Evolutionary conservation across 2,113 vertebrate species (phyloP).

Genomic region (Amphilophus citrinellus): DNA sequence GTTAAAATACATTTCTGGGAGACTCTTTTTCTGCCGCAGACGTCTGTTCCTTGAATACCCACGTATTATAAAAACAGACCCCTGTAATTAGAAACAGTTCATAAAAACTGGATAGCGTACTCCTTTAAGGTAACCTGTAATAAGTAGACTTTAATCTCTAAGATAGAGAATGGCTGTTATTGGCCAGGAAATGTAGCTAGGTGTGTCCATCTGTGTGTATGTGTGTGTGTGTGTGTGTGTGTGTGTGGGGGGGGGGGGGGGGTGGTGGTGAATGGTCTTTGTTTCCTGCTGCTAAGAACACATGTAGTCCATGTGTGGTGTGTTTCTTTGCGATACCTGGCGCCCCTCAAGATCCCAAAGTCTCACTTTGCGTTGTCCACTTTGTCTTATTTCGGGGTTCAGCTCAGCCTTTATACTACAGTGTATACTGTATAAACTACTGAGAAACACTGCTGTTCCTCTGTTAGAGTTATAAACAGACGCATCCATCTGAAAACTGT

Average conservation of each 20-base stretch:
- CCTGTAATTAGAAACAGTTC: constrained; percentile 68
- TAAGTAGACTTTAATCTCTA: constrained; percentile 44
- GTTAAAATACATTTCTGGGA: constrained; percentile 67
- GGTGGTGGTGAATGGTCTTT: too few species aligned
- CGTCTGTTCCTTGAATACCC: constrained; percentile 59
- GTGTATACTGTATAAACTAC: not conserved
- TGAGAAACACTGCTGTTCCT: constrained; percentile 8
- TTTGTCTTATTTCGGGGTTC: constrained; percentile 57
- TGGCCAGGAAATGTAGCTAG: constrained; percentile 40
- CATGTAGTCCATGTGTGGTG: constrained; percentile 59
- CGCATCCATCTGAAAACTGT: not conserved
- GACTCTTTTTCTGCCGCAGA: constrained; percentile 32
- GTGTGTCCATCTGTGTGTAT: constrained; percentile 35
- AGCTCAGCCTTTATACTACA: constrained; percentile 20
- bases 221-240: constrained; percentile 57
- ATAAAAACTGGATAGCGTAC: constrained; percentile 41
- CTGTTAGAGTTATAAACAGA: not conserved
- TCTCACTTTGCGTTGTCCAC: constrained; percentile 29
- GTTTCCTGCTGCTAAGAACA: constrained; percentile 66
- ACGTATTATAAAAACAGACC: constrained; percentile 67
- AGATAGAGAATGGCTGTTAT: constrained; percentile 54
- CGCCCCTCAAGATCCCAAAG: constrained; percentile 43
- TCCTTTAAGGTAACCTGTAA: constrained; percentile 49
- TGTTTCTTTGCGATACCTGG: constrained; percentile 73
- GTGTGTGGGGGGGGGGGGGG: constrained; percentile 41